Percentiles rank a stretch among this genome's conserved stretches.
Evolutionary conservation across 2,797 vertebrate genomes (phyloP).

Genomic region (Peromyscus eremicus): DNA sequence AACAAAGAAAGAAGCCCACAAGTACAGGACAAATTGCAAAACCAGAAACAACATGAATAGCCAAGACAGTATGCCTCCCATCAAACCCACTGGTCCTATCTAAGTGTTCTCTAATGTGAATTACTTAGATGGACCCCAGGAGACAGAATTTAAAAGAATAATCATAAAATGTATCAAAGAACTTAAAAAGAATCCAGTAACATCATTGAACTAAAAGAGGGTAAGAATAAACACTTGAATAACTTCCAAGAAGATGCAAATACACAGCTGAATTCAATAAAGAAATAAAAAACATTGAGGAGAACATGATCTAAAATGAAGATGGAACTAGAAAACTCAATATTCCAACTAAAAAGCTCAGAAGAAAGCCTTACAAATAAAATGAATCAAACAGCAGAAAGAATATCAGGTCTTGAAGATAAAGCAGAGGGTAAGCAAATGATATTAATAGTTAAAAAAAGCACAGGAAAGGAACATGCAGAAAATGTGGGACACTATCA

Average conservation of each 20-base stretch:
- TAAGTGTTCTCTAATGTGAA: not conserved
- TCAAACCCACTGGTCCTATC: not conserved
- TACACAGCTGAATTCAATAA: not conserved
- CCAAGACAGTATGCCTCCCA: not conserved
- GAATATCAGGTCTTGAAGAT: not conserved
- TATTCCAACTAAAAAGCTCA: not conserved
- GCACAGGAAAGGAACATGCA: not conserved
- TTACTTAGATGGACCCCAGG: not conserved
- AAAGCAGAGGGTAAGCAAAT: not conserved
- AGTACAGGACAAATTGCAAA: not conserved
- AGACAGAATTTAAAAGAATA: not conserved
- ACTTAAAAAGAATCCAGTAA: not conserved
- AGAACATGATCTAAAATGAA: not conserved
- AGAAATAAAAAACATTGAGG: not conserved
- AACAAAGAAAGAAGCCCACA: not conserved
- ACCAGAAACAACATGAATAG: not conserved
- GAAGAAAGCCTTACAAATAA: not conserved
- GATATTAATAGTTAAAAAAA: not conserved
- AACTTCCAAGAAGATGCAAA: not conserved
- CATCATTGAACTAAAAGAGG: not conserved
- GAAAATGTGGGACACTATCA: not conserved
- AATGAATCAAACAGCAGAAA: not conserved
- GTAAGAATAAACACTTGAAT: not conserved
- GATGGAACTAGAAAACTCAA: not conserved
- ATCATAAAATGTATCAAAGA: not conserved